Conservation (phyloP, 2,113 vertebrate genomes). For the Myiagra hebetior region DNA sequence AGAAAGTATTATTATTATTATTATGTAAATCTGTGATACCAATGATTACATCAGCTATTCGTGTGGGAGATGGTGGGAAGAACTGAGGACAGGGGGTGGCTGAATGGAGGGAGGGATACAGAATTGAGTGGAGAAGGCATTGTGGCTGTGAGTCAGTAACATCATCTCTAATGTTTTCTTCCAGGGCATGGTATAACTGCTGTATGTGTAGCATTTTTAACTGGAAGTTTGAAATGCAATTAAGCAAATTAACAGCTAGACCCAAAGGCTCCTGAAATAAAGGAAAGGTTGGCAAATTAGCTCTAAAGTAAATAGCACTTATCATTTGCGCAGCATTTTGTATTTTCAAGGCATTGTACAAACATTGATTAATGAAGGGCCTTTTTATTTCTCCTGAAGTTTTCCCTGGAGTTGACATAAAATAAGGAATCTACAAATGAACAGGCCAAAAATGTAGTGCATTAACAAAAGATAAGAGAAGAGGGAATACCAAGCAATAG, state of each 20-base stretch:
- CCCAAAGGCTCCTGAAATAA: constrained; percentile 38
- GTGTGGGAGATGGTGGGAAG: neutral
- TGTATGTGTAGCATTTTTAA: constrained; percentile 25
- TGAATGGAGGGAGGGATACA: neutral
- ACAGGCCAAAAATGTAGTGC: neutral
- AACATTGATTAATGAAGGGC: neutral
- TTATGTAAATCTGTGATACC: neutral
- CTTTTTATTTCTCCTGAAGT: neutral
- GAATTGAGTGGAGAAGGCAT: neutral
- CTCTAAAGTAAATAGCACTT: neutral
- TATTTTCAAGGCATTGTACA: neutral
- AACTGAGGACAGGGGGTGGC: neutral
- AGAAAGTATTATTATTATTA: neutral
- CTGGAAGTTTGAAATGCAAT: constrained; percentile 53
- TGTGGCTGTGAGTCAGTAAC: neutral
- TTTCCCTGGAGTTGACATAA: neutral
- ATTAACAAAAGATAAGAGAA: neutral
- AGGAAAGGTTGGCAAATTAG: constrained; percentile 40
- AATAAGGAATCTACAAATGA: neutral
- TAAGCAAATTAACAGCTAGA: constrained; percentile 65
- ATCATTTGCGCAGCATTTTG: neutral
- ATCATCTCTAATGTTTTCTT: neutral
- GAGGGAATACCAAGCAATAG: neutral
- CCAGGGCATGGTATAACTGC: neutral
- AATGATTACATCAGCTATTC: neutral